Evolutionary conservation across 2,888 invertebrate genomes (phyloP).

Genomic region (Limnephilus auricula): DNA sequence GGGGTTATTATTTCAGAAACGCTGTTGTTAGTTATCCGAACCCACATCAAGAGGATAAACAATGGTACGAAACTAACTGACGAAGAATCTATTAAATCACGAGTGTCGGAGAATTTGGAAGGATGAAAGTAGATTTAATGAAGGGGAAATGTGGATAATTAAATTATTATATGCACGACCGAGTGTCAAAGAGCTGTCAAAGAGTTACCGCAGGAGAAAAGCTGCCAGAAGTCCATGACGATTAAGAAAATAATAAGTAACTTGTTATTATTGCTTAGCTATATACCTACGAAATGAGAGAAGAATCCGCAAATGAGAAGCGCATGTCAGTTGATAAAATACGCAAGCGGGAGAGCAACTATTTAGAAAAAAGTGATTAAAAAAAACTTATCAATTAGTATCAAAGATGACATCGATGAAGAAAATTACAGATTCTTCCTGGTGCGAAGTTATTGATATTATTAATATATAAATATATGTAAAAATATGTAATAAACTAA

Average conservation of each 20-base stretch:
- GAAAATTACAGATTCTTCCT: too few relatives aligned
- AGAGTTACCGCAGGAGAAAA: background rate
- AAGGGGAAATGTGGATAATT: background rate
- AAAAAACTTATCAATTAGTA: too few relatives aligned
- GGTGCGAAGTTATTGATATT: too few relatives aligned
- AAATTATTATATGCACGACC: background rate
- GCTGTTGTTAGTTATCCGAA: background rate
- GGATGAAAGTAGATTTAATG: background rate
- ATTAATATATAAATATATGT: too few relatives aligned
- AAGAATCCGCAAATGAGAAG: too few relatives aligned
- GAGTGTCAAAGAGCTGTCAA: background rate
- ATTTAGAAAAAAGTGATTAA: too few relatives aligned
- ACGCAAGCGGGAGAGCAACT: too few relatives aligned
- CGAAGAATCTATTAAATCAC: background rate
- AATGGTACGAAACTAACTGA: background rate
- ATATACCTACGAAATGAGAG: too few relatives aligned
- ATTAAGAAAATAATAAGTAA: background rate
- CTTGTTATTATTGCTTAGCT: too few relatives aligned
- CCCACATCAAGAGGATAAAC: background rate
- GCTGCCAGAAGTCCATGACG: background rate
- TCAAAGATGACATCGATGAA: too few relatives aligned
- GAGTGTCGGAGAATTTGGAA: background rate
- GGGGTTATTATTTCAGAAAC: background rate
- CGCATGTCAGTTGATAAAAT: too few relatives aligned
- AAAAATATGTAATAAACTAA: too few relatives aligned